Conservation (phyloP, 2,113 vertebrate species). For the Chunga burmeisteri region DNA sequence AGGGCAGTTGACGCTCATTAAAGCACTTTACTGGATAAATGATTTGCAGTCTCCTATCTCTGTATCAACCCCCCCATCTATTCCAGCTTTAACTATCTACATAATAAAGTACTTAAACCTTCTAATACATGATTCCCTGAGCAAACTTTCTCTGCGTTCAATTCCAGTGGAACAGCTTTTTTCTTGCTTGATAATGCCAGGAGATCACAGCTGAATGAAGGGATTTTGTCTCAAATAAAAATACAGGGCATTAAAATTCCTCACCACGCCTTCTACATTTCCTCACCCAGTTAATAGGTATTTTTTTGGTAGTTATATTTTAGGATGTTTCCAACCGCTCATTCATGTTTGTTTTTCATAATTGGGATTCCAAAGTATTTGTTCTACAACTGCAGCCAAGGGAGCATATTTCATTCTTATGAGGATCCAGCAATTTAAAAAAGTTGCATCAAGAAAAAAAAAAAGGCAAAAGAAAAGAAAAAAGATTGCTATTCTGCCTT, state of each 20-base stretch:
- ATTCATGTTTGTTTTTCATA: background rate
- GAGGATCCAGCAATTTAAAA: background rate
- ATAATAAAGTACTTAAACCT: conserved; percentile 32
- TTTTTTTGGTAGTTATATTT: background rate
- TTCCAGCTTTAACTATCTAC: background rate
- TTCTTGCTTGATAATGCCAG: background rate
- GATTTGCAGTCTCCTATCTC: background rate
- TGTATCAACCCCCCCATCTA: background rate
- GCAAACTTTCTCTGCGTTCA: conserved; percentile 13
- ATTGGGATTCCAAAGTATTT: background rate
- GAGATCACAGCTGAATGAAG: background rate
- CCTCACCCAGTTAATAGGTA: background rate
- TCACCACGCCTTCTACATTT: background rate
- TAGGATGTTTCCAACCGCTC: background rate
- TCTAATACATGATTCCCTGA: background rate
- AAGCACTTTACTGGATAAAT: background rate
- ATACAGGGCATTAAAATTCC: background rate
- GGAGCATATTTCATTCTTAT: background rate
- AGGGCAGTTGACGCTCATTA: background rate
- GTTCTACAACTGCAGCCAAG: background rate
- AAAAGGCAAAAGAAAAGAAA: background rate
- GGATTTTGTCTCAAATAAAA: conserved; percentile 13
- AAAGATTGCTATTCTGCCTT: background rate
- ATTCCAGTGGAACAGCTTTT: background rate
- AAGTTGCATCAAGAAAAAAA: background rate